Conservation (phyloP, 2,888 invertebrate genomes). For the Hipparchia sbordonii region DNA sequence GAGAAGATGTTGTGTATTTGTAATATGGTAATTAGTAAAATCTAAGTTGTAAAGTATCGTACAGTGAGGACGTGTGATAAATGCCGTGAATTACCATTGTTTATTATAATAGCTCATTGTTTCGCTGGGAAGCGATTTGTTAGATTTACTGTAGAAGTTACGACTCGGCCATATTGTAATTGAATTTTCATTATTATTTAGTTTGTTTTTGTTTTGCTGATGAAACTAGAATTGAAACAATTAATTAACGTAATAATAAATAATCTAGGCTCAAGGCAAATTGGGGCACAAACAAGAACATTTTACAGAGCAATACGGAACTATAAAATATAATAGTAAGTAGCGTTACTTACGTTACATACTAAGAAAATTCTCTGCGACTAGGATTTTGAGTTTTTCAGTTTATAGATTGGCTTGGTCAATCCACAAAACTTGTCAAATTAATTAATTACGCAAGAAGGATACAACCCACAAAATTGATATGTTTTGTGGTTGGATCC, state of each 20-base stretch:
- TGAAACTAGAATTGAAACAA: not conserved
- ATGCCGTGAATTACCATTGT: constrained; percentile 19
- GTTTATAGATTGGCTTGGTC: no score
- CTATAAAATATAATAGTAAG: no score
- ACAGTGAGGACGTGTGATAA: constrained; percentile 25
- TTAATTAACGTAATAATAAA: not conserved
- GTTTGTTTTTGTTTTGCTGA: not conserved
- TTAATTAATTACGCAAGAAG: no score
- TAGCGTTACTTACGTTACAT: no score
- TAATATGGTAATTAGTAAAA: constrained; percentile 14
- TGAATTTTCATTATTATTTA: not conserved
- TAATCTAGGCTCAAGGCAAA: not conserved
- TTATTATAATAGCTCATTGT: constrained; percentile 33
- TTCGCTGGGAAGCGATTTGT: constrained; percentile 30
- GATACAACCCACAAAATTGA: no score
- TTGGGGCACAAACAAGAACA: not conserved
- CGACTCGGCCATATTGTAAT: not conserved
- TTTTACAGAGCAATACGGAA: no score
- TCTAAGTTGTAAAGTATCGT: constrained; percentile 4
- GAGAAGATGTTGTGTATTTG: not conserved
- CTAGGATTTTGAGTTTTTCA: no score
- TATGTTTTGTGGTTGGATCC: no score
- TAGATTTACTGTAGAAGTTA: not conserved
- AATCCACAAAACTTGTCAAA: no score
- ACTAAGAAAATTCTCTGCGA: no score